Conservation (phyloP, 2,113 vertebrate genomes). For the Onychorhynchus coronatus region DNA sequence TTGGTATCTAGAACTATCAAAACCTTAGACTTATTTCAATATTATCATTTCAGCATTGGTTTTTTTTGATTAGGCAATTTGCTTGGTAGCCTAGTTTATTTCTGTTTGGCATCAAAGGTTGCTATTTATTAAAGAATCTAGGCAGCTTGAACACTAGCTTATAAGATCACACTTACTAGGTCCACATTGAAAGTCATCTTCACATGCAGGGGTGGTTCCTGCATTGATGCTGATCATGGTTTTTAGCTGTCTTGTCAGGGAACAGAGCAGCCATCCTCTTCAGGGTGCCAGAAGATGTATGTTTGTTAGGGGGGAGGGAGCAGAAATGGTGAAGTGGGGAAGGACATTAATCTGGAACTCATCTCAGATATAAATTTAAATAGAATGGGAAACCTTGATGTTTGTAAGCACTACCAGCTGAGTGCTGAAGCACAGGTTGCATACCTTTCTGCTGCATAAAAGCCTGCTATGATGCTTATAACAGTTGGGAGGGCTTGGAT, state of each 20-base stretch:
- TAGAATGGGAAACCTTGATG: not conserved
- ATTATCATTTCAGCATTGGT: not conserved
- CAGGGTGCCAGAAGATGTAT: accelerated
- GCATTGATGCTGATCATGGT: not conserved
- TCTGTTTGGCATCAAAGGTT: not conserved
- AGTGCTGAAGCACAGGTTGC: not conserved
- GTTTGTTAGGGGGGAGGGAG: not conserved
- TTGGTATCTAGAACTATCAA: not conserved
- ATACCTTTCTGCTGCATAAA: not conserved
- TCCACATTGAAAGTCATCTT: not conserved
- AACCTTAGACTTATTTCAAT: not conserved
- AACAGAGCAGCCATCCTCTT: not conserved
- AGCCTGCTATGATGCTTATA: accelerated
- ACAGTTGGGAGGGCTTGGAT: not conserved
- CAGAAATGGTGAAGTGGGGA: not conserved
- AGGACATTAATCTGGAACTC: not conserved
- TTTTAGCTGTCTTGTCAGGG: not conserved
- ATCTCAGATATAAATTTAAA: not conserved
- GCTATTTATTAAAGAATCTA: not conserved
- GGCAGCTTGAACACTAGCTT: not conserved
- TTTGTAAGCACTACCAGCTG: not conserved
- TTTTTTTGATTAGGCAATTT: not conserved
- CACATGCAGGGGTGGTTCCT: not conserved
- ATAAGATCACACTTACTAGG: not conserved
- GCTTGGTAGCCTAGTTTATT: not conserved